Conservation (phyloP, 2,888 invertebrate species). For the Hirtodrosophila trivittata region DNA sequence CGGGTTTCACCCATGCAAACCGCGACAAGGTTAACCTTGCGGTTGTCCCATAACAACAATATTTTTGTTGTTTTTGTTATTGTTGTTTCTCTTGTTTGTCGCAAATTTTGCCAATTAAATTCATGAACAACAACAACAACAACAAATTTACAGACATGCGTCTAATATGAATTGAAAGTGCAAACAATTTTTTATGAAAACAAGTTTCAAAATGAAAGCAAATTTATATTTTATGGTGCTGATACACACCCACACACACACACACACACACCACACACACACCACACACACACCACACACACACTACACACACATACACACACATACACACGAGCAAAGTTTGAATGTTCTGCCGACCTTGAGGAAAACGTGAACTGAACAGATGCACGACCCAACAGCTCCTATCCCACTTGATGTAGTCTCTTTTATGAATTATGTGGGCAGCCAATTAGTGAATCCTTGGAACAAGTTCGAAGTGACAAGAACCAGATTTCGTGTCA, state of each 20-base stretch:
- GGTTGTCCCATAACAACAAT: constrained; percentile 26
- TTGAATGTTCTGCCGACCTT: constrained; percentile 26
- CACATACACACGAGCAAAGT: neutral
- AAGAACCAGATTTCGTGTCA: too few species aligned
- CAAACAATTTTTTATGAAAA: constrained; percentile 35
- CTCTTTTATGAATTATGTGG: too few species aligned
- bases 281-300: too few species aligned
- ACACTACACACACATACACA: constrained; percentile 1
- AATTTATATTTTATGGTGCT: too few species aligned
- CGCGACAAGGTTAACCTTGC: constrained; percentile 50
- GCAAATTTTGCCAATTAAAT: constrained; percentile 58
- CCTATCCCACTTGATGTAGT: too few species aligned
- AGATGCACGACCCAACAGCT: too few species aligned
- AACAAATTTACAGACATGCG: constrained; percentile 21
- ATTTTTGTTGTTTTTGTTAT: constrained; percentile 32
- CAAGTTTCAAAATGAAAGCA: too few species aligned
- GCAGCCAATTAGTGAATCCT: too few species aligned
- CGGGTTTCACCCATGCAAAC: constrained; percentile 21
- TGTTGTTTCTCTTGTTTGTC: constrained; percentile 9
- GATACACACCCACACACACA: too few species aligned
- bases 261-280: too few species aligned
- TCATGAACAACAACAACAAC: constrained; percentile 27
- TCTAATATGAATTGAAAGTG: constrained; percentile 26
- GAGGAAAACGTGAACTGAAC: constrained; percentile 1
- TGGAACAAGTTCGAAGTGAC: too few species aligned